Evolutionary conservation across 2,113 vertebrate species (phyloP).

Genomic region (Charadrius vociferus): DNA sequence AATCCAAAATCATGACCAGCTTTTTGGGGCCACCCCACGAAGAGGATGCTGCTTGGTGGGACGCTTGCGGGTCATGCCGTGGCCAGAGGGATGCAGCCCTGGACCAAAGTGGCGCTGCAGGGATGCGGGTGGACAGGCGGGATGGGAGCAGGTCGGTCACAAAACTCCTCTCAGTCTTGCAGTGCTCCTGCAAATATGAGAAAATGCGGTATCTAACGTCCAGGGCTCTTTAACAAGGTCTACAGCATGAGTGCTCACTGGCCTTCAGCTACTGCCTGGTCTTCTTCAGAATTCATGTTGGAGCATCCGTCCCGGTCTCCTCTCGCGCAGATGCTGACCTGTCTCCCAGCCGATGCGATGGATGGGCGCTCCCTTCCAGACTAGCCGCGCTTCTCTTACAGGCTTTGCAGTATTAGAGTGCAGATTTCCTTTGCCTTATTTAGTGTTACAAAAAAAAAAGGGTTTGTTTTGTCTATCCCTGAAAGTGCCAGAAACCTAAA

Average conservation of each 20-base stretch:
- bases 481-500: conserved; percentile 19
- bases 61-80: accelerated
- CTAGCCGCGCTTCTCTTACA: neutral
- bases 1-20: neutral
- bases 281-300: neutral
- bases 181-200: neutral
- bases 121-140: accelerated
- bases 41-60: neutral
- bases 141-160: accelerated
- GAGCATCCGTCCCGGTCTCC: accelerated
- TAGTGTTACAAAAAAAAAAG: neutral
- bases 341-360: neutral
- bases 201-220: neutral
- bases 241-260: neutral
- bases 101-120: neutral
- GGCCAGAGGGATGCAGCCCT: too few relatives aligned
- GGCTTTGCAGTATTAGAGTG: conserved; percentile 4
- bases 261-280: neutral
- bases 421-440: conserved; percentile 53
- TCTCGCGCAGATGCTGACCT: neutral
- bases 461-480: conserved; percentile 28
- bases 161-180: neutral
- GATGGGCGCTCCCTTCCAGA: neutral
- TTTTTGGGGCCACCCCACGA: neutral
- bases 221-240: neutral